Base-by-base conservation (phyloP, 2,797 vertebrate genomes). In the Epinephelus malabaricus region DNA sequence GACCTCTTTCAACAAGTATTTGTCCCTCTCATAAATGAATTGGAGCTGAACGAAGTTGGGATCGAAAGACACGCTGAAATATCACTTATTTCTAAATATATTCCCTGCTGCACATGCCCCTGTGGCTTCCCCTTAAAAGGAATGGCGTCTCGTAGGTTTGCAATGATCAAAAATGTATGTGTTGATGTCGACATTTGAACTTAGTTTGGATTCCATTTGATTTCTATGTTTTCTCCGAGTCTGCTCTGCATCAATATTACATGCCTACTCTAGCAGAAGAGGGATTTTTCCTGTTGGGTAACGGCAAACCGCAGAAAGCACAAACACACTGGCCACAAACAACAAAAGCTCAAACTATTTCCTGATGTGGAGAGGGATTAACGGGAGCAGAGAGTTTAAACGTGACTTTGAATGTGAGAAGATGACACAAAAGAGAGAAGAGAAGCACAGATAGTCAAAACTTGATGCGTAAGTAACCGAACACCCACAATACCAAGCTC, bases 161-260 rank as follows among this genome's bases (percentile, higher is more conserved):
- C 87, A 78, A 59, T 85, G 82, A 93, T 94, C 89, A 95, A 94
- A 95, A 93, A 92, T 94, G 91, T 74, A 94, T 93, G 92, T 70
- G 89, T 90, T 83, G 91, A 91, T 88, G 91, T 92, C 81, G 76
- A 91, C 93, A 91, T 94, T 94, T 93, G 90, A 93, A 95, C 88
- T 91, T 54, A 65, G 92, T 89, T 89, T 84, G 46, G 85, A 89
- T 92, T 93, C 92, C 91, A 92, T 94, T 93, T 92, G 92, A 93
- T 93, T 93, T 88, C 69, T 83, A 67, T 91, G 84, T 93, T 90
- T 21, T 93, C 87, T 83, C 69, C 1, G 63, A 83, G 83, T 89
- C 91, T 91, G 92, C 89, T 88, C 79, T 70, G 81, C 93, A 94
- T 94, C 90, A 95, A 94, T 95, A 94, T 92, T 95, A 93, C 91